Percentiles rank a stretch among this genome's conserved stretches.
phyloP scores from a whole-genome alignment of 2,113 vertebrate genomes.

The Chaetorhynchus papuensis region DNA sequence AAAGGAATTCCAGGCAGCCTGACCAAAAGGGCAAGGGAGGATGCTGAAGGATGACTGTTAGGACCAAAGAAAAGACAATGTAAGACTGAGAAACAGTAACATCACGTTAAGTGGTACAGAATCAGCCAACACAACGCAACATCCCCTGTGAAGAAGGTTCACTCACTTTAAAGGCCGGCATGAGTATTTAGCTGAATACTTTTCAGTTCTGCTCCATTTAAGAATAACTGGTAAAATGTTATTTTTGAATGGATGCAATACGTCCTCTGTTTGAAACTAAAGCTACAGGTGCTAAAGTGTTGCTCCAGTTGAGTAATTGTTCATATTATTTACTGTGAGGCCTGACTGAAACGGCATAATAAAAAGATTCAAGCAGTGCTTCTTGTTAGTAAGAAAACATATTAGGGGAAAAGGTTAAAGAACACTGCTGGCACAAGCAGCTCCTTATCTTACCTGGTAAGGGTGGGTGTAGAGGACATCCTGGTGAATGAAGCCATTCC shows the following conservation, averaged over 20 bases:
- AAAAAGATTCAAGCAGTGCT: neutral
- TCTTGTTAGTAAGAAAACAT: neutral
- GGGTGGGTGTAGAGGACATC: neutral
- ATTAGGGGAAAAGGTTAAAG: neutral
- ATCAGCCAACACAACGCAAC: neutral
- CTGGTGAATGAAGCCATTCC: neutral
- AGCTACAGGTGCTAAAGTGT: neutral
- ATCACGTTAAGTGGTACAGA: neutral
- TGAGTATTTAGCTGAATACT: neutral
- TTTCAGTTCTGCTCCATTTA: neutral
- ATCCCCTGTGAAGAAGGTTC: neutral
- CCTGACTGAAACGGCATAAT: neutral
- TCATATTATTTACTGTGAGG: rapidly evolving
- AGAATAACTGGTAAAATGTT: neutral
- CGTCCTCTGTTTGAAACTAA: neutral
- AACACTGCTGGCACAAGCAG: neutral
- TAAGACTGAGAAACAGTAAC: neutral
- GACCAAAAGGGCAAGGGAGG: neutral
- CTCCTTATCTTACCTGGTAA: neutral
- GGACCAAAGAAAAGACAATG: neutral
- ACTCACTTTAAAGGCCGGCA: neutral
- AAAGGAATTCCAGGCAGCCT: neutral
- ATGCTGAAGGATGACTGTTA: neutral
- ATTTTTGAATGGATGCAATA: neutral
- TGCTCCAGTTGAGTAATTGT: neutral